phyloP scores from a whole-genome alignment of 53 echinoderm and acorn worm genomes.

The Arbacia lixula region DNA sequence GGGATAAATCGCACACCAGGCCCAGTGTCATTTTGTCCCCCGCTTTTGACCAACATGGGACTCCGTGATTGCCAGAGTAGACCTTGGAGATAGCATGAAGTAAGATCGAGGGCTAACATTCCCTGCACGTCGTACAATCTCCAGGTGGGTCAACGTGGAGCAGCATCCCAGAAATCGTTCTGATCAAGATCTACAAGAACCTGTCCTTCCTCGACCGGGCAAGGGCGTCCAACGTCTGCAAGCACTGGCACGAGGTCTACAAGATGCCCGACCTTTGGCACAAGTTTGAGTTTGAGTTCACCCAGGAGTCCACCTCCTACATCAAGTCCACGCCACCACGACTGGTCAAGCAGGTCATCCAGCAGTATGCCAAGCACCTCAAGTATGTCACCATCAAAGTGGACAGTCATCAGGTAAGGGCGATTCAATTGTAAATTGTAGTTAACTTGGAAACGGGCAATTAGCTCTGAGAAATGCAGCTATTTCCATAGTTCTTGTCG shows the following conservation, averaged over 20 bases:
- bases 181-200: conserved; percentile 70
- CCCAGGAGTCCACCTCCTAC: conserved; percentile 69
- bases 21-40: background rate
- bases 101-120: no score
- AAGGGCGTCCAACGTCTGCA: conserved; percentile 72
- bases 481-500: no score
- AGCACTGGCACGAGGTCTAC: conserved; percentile 74
- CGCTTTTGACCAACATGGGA: background rate
- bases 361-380: conserved; percentile 79
- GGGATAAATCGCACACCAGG: background rate
- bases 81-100: no score
- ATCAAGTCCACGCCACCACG: conserved; percentile 78
- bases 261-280: conserved; percentile 89
- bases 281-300: conserved; percentile 86
- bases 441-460: no score
- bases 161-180: conserved; percentile 41
- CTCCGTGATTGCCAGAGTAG: no score
- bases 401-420: conserved; percentile 73
- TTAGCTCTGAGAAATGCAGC: no score
- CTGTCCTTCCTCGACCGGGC: conserved; percentile 75
- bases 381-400: conserved; percentile 83
- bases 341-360: conserved; percentile 79
- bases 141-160: conserved; percentile 32
- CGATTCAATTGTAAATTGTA: no score
- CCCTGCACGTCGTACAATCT: background rate